phyloP scores from a whole-genome alignment of 2,888 invertebrate genomes.

The Noctua comes region DNA sequence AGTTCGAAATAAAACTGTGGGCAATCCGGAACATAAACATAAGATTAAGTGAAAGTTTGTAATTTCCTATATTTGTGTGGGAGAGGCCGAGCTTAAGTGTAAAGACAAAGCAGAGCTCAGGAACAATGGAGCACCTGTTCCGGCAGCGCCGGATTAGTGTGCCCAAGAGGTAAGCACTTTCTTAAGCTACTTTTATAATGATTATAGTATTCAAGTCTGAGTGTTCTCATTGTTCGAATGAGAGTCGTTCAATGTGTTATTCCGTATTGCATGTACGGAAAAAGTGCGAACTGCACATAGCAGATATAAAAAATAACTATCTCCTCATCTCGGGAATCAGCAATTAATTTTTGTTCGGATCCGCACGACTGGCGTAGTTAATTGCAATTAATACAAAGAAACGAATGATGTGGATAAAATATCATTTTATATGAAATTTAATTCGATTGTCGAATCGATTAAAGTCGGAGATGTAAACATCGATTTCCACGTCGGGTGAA shows the following conservation, averaged over 20 bases:
- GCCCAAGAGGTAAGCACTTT: slow-evolving; percentile 85
- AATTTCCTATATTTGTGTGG: slow-evolving; percentile 82
- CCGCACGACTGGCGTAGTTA: slow-evolving; percentile 62
- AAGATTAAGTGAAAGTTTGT: slow-evolving; percentile 87
- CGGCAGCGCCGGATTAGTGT: slow-evolving; percentile 87
- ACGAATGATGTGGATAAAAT: slow-evolving; percentile 65
- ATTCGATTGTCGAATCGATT: slow-evolving; percentile 72
- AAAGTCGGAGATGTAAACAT: slow-evolving; percentile 74
- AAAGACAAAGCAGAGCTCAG: slow-evolving; percentile 77
- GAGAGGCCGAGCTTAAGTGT: slow-evolving; percentile 79
- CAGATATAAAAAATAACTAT: slow-evolving; percentile 25
- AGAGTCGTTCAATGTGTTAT: slow-evolving; percentile 34
- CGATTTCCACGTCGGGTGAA: slow-evolving; percentile 80
- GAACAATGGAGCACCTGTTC: slow-evolving; percentile 89
- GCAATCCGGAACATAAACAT: slow-evolving; percentile 69
- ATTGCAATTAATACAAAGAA: slow-evolving; percentile 66
- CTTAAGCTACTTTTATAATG: slow-evolving; percentile 51
- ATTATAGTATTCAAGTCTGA: slow-evolving; percentile 52
- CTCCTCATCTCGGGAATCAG: slow-evolving; percentile 24
- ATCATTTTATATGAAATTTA: slow-evolving; percentile 65
- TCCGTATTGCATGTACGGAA: slow-evolving; percentile 22
- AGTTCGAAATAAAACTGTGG: slow-evolving; percentile 64
- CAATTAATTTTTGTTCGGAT: slow-evolving; percentile 53
- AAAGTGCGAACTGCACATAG: slow-evolving; percentile 13
- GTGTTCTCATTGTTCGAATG: slow-evolving; percentile 51